Evolutionary conservation across 2,797 vertebrate species (phyloP), one percentile per base, ranked within the genome.

Genomic region (Halcyon smyrnensis): DNA sequence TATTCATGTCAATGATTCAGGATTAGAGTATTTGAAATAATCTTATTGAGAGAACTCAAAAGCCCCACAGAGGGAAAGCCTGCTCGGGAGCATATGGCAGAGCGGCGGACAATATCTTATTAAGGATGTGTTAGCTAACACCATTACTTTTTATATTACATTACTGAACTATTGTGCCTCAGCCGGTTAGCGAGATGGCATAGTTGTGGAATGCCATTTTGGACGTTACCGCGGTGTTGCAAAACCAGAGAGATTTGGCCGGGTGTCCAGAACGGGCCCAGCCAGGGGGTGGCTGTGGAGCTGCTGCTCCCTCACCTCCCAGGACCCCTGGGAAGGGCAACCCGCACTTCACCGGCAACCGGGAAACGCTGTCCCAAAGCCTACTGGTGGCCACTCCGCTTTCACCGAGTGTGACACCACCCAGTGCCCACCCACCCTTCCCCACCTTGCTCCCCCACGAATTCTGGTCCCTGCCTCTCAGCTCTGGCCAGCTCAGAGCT

Each of bases 1-100:
- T 99, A 98, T 98, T 98, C 97, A 98, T 98, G 98, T 99, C 98
- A 99, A 98, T 98, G 98, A 98, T 98, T 98, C 98, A 96, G 98
- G 98, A 98, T 98, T 98, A 98, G 98, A 98, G 98, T 98, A 98
- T 98, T 98, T 98, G 98, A 98, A 98, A 98, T 98, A 98, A 98
- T 99, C 98, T 98, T 98, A 98, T 98, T 98, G 98, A 98, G 98
- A 97, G 96, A 97, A 98, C 98, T 98, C 98, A 98, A 98, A 98
- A 98, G 98, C 97, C 97, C 97, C 97, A 97, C 97, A 89, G 86
- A 98, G 97, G 89, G 97, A 97, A 97, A 98, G 97, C 90, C 97
- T 97, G 97, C 97, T 97, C 96, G 14, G 96, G 82, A 98, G 97
- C 98, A 98, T 98, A 98, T 98, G 98, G 98, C 98, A 98, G 97